Conservation (phyloP, 2,888 invertebrate genomes). For the Epirrhoe alternata region DNA sequence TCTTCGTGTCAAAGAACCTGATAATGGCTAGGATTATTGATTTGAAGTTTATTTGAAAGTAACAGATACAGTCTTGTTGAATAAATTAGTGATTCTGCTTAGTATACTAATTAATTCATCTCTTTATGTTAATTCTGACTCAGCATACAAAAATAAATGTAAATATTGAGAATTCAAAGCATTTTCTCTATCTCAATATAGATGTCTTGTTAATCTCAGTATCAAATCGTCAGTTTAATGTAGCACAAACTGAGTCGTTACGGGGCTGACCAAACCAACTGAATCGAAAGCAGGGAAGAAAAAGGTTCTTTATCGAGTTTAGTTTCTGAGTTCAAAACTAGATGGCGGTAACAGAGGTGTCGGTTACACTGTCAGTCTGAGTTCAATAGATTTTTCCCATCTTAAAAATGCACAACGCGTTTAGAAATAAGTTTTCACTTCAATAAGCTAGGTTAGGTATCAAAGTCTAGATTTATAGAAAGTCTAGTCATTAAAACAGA, state of each 20-base stretch:
- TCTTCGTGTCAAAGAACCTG: constrained; percentile 21
- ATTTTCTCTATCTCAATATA: neutral
- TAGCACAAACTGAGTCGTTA: too few relatives aligned
- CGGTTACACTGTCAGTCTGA: too few relatives aligned
- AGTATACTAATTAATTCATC: constrained; percentile 12
- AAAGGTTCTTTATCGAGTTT: too few relatives aligned
- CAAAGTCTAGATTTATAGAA: neutral
- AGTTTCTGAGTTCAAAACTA: too few relatives aligned
- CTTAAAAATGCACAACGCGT: too few relatives aligned
- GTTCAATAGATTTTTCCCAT: too few relatives aligned
- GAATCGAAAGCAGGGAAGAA: too few relatives aligned
- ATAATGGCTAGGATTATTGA: constrained; percentile 11
- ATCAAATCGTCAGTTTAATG: neutral
- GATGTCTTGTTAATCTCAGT: neutral
- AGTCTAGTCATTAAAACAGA: neutral
- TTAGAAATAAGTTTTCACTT: too few relatives aligned
- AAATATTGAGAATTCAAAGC: neutral
- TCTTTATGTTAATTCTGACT: constrained; percentile 5
- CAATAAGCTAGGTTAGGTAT: too few relatives aligned
- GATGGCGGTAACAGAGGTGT: too few relatives aligned
- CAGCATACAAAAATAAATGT: neutral
- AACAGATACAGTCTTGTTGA: constrained; percentile 6
- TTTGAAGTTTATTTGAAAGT: constrained; percentile 24
- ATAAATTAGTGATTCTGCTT: constrained; percentile 24
- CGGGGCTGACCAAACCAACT: too few relatives aligned